Percentiles rank a stretch among this genome's conserved stretches.
phyloP scores from a whole-genome alignment of 1,140 invertebrate genomes.

The Neomicropteryx cornuta region DNA sequence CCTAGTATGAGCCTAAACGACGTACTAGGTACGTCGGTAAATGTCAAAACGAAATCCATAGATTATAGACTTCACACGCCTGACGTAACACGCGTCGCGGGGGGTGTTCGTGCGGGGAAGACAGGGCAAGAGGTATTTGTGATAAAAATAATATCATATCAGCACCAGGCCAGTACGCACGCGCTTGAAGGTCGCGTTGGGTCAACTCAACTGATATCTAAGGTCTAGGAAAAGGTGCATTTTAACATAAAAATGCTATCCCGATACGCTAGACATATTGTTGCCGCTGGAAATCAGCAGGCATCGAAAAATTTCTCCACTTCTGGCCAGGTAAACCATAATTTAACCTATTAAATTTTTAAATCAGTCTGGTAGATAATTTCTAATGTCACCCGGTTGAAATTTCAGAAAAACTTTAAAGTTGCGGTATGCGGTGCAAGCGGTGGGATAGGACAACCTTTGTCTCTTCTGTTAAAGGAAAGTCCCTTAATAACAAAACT shows the following conservation, averaged over 20 bases:
- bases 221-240: no score
- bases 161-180: no score
- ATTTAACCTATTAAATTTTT: constrained; percentile 4
- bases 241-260: constrained; percentile 42
- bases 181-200: no score
- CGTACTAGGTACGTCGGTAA: no score
- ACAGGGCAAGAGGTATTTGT: no score
- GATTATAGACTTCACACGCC: no score
- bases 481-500: constrained; percentile 74
- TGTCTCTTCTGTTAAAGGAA: constrained; percentile 91
- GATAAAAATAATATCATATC: no score
- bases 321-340: constrained; percentile 34
- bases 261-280: constrained; percentile 35
- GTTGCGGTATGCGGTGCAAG: constrained; percentile 93
- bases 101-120: no score
- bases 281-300: constrained; percentile 30
- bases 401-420: constrained; percentile 59
- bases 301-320: constrained; percentile 41
- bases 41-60: no score
- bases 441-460: constrained; percentile 96
- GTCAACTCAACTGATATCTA: no score
- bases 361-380: not conserved
- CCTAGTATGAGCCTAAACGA: no score
- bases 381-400: not conserved
- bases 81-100: no score